Evolutionary conservation across 1,140 invertebrate species (phyloP).

Genomic region (Magallana ariakensis): DNA sequence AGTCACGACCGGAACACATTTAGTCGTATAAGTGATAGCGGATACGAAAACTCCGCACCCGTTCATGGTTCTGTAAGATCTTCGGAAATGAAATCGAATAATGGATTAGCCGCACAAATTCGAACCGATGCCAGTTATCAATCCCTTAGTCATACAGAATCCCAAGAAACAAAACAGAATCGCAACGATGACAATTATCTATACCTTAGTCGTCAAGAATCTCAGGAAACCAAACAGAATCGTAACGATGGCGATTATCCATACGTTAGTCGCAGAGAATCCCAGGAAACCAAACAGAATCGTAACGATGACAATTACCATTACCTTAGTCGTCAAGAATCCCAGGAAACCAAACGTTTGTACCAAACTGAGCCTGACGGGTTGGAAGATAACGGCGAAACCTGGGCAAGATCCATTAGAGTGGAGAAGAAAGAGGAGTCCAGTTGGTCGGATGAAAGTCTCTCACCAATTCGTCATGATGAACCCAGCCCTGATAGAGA

Average conservation of each 20-base stretch:
- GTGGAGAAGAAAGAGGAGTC: background rate
- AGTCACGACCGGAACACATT: background rate
- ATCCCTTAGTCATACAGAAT: background rate
- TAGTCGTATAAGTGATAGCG: background rate
- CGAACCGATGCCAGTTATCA: background rate
- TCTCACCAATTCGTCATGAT: background rate
- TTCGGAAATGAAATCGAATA: too few relatives aligned
- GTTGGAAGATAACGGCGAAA: background rate
- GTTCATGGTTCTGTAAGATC: background rate
- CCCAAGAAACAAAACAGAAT: background rate
- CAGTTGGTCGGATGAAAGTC: slow-evolving; percentile 19
- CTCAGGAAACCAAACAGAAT: too few relatives aligned
- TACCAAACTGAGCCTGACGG: background rate
- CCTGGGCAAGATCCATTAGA: background rate
- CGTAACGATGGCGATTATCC: too few relatives aligned
- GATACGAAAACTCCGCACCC: background rate
- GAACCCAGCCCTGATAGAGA: background rate
- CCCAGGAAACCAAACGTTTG: background rate
- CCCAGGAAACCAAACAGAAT: too few relatives aligned
- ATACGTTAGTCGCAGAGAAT: too few relatives aligned
- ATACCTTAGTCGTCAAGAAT: too few relatives aligned
- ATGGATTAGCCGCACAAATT: background rate
- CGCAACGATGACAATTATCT: too few relatives aligned
- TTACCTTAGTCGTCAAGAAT: too few relatives aligned
- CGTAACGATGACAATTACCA: too few relatives aligned